phyloP scores from a whole-genome alignment of 1,140 invertebrate species.

The Cataglyphis hispanica region DNA sequence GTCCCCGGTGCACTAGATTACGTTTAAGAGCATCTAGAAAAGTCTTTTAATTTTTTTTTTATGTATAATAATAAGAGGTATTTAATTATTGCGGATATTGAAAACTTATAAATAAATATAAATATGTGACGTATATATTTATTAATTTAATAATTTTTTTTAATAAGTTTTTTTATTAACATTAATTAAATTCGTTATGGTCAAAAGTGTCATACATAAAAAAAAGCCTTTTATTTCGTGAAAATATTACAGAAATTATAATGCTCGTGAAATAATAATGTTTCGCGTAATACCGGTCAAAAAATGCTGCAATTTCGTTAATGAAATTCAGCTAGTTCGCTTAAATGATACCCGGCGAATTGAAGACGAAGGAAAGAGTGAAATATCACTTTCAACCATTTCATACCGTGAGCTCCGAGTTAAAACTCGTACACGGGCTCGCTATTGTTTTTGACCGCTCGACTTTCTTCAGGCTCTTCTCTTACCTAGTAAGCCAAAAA shows the following conservation, averaged over 20 bases:
- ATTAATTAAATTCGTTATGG: neutral
- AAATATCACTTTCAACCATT: slow-evolving; percentile 56
- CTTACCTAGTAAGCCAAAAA: neutral
- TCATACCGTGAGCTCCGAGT: slow-evolving; percentile 19
- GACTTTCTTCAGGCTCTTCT: slow-evolving; percentile 40
- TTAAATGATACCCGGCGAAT: slow-evolving; percentile 18
- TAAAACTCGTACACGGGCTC: slow-evolving; percentile 15
- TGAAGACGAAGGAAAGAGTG: slow-evolving; percentile 48
- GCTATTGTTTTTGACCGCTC: slow-evolving; percentile 49
- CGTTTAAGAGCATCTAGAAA: slow-evolving; percentile 13
- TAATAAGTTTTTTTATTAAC: neutral
- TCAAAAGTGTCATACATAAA: neutral
- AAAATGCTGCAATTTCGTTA: neutral
- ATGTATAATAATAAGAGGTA: neutral
- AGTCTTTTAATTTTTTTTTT: neutral
- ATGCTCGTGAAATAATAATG: neutral
- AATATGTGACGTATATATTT: neutral
- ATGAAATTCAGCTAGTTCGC: neutral
- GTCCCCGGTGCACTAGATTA: slow-evolving; percentile 18
- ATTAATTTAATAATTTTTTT: neutral
- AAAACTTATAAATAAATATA: neutral
- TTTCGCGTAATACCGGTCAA: neutral
- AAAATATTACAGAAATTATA: slow-evolving; percentile 2
- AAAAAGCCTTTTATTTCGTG: neutral
- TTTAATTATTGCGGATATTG: neutral